Evolutionary conservation across 2,888 invertebrate genomes (phyloP).

Genomic region (Ferrisia virgata): DNA sequence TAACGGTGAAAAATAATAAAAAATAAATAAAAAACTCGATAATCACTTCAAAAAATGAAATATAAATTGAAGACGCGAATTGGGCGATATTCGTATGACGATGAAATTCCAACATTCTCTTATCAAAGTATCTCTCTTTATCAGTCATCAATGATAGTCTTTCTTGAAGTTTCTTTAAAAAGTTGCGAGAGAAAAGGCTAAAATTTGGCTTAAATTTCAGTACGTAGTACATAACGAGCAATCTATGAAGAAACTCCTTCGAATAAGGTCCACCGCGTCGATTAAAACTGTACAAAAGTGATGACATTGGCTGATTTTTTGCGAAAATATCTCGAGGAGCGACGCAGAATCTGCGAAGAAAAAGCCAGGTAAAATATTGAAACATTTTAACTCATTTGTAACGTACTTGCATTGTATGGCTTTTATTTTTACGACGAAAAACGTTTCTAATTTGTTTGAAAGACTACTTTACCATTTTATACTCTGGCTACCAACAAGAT

Average conservation of each 20-base stretch:
- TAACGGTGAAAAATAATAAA: no score
- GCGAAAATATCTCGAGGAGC: conserved; percentile 20
- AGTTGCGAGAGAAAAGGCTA: not conserved
- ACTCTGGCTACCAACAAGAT: not conserved
- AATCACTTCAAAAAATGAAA: no score
- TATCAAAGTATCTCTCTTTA: no score
- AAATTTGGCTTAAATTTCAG: not conserved
- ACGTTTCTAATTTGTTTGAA: not conserved
- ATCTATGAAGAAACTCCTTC: not conserved
- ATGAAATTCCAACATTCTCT: no score
- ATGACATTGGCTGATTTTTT: conserved; percentile 42
- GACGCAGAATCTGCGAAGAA: conserved; percentile 37
- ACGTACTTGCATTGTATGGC: not conserved
- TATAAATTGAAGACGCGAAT: no score
- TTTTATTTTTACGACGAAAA: not conserved
- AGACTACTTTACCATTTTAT: not conserved
- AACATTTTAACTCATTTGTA: not conserved
- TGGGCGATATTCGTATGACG: no score
- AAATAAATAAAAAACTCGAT: no score
- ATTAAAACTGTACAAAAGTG: not conserved
- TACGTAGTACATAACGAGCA: not conserved
- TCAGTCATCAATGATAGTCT: not conserved
- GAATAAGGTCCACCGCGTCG: not conserved
- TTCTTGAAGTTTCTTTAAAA: not conserved
- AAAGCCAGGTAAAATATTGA: conserved; percentile 10